Percentiles rank a stretch among this genome's conserved stretches.
Conservation (phyloP, 2,888 invertebrate species). For the Physocephala rufipes region DNA sequence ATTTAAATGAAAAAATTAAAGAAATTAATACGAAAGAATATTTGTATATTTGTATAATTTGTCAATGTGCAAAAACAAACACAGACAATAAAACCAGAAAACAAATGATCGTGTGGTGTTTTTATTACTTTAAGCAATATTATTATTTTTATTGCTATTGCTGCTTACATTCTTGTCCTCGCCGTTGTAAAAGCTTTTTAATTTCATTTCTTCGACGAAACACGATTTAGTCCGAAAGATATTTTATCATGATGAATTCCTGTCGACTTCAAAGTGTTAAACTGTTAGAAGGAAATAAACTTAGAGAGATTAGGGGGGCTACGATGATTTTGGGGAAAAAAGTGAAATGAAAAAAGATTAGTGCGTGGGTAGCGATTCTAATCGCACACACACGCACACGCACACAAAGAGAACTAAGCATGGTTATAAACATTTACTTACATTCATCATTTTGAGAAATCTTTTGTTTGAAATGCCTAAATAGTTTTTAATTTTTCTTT, state of each 20-base stretch:
- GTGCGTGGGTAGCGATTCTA: background rate
- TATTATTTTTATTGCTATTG: background rate
- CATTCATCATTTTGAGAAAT: background rate
- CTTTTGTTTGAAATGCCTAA: background rate
- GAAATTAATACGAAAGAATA: too few relatives aligned
- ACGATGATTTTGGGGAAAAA: background rate
- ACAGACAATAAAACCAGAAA: too few relatives aligned
- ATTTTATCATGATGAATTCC: background rate
- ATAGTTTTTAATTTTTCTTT: background rate
- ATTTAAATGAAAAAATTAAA: too few relatives aligned
- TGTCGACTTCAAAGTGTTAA: background rate
- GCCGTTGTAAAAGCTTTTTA: background rate
- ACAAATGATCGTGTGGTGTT: too few relatives aligned
- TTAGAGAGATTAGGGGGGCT: background rate
- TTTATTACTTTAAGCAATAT: too few relatives aligned
- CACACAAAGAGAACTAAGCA: too few relatives aligned
- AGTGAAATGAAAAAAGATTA: background rate
- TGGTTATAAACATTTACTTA: too few relatives aligned
- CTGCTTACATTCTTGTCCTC: background rate
- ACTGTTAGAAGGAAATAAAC: background rate
- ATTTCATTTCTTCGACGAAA: too few relatives aligned
- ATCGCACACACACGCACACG: background rate
- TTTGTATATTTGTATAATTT: too few relatives aligned
- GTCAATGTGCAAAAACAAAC: too few relatives aligned
- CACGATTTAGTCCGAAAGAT: too few relatives aligned